Evolutionary conservation across 2,888 invertebrate genomes (phyloP).

Genomic region (Microdon myrmicae): DNA sequence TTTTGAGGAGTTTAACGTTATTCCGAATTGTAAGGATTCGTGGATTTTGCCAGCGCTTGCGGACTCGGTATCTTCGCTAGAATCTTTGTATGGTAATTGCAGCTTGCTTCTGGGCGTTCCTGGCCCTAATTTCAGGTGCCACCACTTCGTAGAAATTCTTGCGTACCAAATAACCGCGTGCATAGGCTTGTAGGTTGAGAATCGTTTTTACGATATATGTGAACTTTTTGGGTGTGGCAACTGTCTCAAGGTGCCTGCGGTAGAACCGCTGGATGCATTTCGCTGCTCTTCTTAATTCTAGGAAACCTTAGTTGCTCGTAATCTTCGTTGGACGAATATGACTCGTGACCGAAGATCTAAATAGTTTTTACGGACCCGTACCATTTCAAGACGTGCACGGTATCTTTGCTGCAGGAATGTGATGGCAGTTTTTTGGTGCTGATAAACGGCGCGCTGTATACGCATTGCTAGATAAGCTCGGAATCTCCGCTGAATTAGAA

Average conservation of each 20-base stretch:
- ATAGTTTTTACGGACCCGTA: constrained; percentile 57
- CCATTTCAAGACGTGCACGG: constrained; percentile 56
- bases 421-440: constrained; percentile 54
- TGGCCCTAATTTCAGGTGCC: constrained; percentile 67
- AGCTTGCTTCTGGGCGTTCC: constrained; percentile 68
- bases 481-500: constrained; percentile 65
- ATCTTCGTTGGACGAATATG: constrained; percentile 60
- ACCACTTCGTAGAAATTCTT: constrained; percentile 67
- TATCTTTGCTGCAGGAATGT: constrained; percentile 59
- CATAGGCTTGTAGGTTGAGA: constrained; percentile 64
- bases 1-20: constrained; percentile 57
- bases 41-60: constrained; percentile 58
- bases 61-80: constrained; percentile 69
- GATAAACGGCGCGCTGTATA: constrained; percentile 55
- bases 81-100: constrained; percentile 74
- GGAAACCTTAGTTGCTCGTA: constrained; percentile 57
- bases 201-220: constrained; percentile 55
- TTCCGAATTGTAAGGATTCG: constrained; percentile 57
- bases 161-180: constrained; percentile 69
- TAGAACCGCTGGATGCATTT: constrained; percentile 64
- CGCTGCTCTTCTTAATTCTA: constrained; percentile 54
- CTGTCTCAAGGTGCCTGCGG: constrained; percentile 65
- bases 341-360: constrained; percentile 57
- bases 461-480: constrained; percentile 62
- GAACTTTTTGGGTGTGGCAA: constrained; percentile 60